Percentiles rank a stretch among this genome's conserved stretches.
Evolutionary conservation across 2,113 vertebrate species (phyloP).

Genomic region (Pluvialis apricaria): DNA sequence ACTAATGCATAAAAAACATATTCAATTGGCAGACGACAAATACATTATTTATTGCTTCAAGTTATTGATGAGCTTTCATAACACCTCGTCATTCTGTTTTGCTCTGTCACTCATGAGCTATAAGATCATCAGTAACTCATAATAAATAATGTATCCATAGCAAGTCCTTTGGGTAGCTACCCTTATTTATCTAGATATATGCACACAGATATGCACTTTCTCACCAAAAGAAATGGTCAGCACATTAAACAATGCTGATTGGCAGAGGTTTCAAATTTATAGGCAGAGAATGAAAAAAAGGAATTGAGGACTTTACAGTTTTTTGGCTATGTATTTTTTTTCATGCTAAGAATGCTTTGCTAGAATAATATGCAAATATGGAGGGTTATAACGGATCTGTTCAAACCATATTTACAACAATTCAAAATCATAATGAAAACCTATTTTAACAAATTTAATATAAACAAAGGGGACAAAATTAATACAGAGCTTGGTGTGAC

Average conservation of each 20-base stretch:
- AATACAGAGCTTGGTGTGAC: neutral
- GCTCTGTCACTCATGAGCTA: conserved; percentile 52
- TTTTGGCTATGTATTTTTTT: neutral
- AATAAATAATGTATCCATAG: conserved; percentile 59
- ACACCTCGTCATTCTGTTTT: conserved; percentile 27
- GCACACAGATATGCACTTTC: neutral
- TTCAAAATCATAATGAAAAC: conserved; percentile 15
- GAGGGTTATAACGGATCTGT: neutral
- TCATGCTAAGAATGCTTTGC: neutral
- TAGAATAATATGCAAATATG: conserved; percentile 1
- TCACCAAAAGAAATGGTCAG: neutral
- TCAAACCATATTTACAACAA: neutral
- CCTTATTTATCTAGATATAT: neutral
- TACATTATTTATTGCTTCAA: conserved; percentile 62
- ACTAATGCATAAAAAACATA: neutral
- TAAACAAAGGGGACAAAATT: neutral
- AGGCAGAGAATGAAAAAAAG: neutral
- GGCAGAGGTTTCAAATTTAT: neutral
- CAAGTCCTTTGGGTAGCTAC: neutral
- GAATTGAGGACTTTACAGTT: neutral
- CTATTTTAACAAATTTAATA: neutral
- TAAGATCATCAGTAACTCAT: conserved; percentile 45
- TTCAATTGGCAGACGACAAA: conserved; percentile 12
- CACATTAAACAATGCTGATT: neutral
- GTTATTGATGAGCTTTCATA: conserved; percentile 66